A percentile compares a stretch with the other conserved stretches of the same genome.
Conservation (phyloP, 2,113 vertebrate species). For the Brachyhypopomus gauderio region DNA sequence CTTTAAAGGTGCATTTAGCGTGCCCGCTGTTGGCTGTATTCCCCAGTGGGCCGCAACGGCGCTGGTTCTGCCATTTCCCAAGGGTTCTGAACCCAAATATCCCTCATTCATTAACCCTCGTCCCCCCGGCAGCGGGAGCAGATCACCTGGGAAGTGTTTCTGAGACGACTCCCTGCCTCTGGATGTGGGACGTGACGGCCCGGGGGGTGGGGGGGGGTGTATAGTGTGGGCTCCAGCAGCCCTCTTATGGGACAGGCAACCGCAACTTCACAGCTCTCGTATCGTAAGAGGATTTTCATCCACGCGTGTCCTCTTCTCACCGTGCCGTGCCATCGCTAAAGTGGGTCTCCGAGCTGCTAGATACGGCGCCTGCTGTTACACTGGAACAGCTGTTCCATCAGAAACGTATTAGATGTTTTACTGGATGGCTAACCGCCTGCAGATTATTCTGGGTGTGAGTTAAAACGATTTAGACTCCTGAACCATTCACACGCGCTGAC, state of each 20-base stretch:
- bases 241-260: not conserved
- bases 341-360: constrained; percentile 8
- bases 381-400: constrained; percentile 48
- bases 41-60: not conserved
- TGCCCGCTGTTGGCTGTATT: not conserved
- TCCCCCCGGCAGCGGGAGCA: not conserved
- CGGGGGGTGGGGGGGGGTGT: not conserved
- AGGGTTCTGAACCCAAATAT: constrained; percentile 4
- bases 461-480: not conserved
- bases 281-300: not conserved
- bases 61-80: not conserved
- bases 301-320: not conserved
- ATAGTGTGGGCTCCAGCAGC: not conserved
- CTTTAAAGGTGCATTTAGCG: not conserved
- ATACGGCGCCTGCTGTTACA: constrained; percentile 34
- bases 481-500: not conserved
- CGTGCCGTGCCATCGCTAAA: constrained; percentile 22
- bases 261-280: constrained; percentile 16
- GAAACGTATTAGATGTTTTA: constrained; percentile 50
- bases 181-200: constrained; percentile 12
- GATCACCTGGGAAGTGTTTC: not conserved
- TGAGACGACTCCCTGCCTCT: not conserved
- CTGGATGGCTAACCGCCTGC: constrained; percentile 40
- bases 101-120: constrained; percentile 13
- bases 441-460: constrained; percentile 34